A percentile compares a stretch with the other conserved stretches of the same genome.
These are phyloP conservation scores for Pseudopleuronectes americanus DNA, from an alignment of 2,797 vertebrate species.

Conservation along the genomic window DNA sequence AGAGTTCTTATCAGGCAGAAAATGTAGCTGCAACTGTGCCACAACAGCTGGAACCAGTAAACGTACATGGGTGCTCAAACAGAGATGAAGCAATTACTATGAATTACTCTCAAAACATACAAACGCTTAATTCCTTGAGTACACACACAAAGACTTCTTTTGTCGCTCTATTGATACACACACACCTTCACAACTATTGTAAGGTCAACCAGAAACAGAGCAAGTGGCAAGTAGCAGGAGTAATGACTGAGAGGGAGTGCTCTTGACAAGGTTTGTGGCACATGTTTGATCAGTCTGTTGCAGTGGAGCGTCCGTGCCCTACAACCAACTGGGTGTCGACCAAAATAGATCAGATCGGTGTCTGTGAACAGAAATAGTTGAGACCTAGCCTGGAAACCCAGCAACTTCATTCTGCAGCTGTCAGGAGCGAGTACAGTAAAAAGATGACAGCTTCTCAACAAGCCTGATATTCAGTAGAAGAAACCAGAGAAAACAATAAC, in stretches of 20 bases:
- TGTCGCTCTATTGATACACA: background rate
- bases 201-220: background rate
- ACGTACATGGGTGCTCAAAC: too few species aligned
- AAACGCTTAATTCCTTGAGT: background rate
- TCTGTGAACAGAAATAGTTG: conserved; percentile 63
- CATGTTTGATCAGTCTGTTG: conserved; percentile 28
- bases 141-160: conserved; percentile 7
- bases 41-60: too few species aligned
- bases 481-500: background rate
- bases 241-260: conserved; percentile 4
- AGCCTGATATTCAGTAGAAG: background rate
- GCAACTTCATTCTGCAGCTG: conserved; percentile 28
- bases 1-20: too few species aligned
- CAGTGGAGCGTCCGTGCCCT: conserved; percentile 41
- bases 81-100: background rate
- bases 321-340: conserved; percentile 29
- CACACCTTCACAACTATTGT: background rate
- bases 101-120: conserved; percentile 1
- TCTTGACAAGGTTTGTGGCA: conserved; percentile 46
- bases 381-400: conserved; percentile 65
- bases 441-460: conserved; percentile 17
- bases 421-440: conserved; percentile 36
- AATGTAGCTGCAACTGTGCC: too few species aligned
- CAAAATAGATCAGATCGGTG: conserved; percentile 63
- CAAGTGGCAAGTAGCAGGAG: conserved; percentile 4